Evolutionary conservation across 2,888 invertebrate genomes (phyloP), one percentile per base, ranked within the genome.

Genomic region (Hyposoter dolosus): DNA sequence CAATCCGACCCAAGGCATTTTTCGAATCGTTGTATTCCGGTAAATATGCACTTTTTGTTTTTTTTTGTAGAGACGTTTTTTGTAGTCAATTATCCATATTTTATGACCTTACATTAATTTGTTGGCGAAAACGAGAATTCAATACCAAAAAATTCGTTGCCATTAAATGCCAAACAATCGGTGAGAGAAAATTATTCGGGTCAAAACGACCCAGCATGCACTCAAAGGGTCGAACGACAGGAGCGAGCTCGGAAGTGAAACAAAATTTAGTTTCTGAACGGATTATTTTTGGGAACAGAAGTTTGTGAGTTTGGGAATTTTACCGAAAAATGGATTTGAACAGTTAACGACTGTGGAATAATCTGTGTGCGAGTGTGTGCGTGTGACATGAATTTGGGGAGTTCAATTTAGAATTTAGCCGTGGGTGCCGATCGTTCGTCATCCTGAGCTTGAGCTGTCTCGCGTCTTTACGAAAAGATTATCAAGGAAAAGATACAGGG

Each of bases 381-480:
- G 35, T 10, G 40, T 4, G 23, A 56, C 0, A 56, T 23, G 15
- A 47, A 69, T 47, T 69, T 45, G n/a, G 15, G 45, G 19, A 12
- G 45, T 60, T 63, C 28, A 5, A 45, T 60, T 43, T 28, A 43
- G 60, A 28, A 74, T 71, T 87, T 53, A 17, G 32, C 85, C 77
- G 50, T 80, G 79, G 68, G 75, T 82, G 82, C 83, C 83, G 87
- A 84, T 86, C 75, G 82, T 89, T 91, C 87, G 90, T 90, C 90
- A 89, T 86, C 53, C 81, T 89, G 91, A 90, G 92, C 91, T 92
- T 92, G 92, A 90, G 77, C 68, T 78, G 69, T 65, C 82, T 82
- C 82, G 66, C 82, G 82, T 40, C 74, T 78, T 75, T 75, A 83
- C 82, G 69, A 68, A 47, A 56, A 85, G 28, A 47, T 60, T 71